phyloP scores from a whole-genome alignment of 2,888 invertebrate genomes.

The Galerucella calmariensis region DNA sequence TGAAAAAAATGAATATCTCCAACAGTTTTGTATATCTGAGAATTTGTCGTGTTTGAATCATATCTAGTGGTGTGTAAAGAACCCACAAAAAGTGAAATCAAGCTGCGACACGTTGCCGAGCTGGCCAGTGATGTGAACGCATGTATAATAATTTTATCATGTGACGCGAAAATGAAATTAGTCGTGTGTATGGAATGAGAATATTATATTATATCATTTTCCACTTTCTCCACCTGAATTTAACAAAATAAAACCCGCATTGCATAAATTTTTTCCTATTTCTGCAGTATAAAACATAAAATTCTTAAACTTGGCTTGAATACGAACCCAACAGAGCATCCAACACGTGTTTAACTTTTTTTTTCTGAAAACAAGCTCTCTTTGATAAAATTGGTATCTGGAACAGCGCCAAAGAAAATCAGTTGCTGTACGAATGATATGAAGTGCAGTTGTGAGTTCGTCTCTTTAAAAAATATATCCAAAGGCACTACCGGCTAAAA shows the following conservation, averaged over 20 bases:
- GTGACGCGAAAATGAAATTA: too few relatives aligned
- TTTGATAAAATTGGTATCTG: constrained; percentile 35
- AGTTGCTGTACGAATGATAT: constrained; percentile 28
- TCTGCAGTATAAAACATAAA: constrained; percentile 14
- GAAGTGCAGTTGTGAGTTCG: neutral
- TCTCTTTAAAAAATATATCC: neutral
- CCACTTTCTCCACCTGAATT: neutral
- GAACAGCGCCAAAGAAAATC: constrained; percentile 29
- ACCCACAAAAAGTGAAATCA: too few relatives aligned
- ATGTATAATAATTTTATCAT: too few relatives aligned
- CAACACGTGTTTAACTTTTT: constrained; percentile 34
- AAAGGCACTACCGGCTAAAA: neutral
- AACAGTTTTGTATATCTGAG: too few relatives aligned
- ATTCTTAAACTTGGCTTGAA: constrained; percentile 24
- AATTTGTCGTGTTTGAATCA: too few relatives aligned
- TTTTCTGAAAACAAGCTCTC: constrained; percentile 27
- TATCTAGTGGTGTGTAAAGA: too few relatives aligned
- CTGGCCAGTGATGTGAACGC: too few relatives aligned
- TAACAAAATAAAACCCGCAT: neutral
- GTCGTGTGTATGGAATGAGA: too few relatives aligned
- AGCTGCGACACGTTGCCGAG: too few relatives aligned
- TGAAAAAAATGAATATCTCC: too few relatives aligned
- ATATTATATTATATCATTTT: neutral
- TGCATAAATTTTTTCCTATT: neutral
- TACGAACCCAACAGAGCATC: constrained; percentile 33